phyloP scores from a whole-genome alignment of 2,113 vertebrate species.

The Crocuta crocuta region DNA sequence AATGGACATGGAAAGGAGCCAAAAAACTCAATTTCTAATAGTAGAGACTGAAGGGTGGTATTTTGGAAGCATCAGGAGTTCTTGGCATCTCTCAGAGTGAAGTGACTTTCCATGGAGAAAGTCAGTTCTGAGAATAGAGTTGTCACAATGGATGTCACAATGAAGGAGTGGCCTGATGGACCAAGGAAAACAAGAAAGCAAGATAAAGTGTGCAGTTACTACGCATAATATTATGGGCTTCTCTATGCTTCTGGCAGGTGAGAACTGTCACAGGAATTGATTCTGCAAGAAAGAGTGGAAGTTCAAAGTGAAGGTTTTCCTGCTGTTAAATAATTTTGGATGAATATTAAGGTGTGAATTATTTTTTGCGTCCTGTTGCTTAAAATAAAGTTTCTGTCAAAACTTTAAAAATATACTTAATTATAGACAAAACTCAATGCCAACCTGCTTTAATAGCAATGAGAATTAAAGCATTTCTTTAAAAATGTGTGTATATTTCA shows the following conservation, averaged over 20 bases:
- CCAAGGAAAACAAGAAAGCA: neutral
- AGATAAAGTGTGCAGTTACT: neutral
- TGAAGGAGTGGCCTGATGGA: neutral
- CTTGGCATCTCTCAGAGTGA: neutral
- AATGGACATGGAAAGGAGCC: neutral
- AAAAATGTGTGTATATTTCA: constrained; percentile 21
- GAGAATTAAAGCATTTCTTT: neutral
- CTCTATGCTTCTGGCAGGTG: neutral
- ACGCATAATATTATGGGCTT: neutral
- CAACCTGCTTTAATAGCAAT: neutral
- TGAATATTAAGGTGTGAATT: constrained; percentile 56
- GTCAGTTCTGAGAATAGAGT: neutral
- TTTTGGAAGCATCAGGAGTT: neutral
- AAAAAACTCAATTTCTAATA: neutral
- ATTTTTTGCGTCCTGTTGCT: constrained; percentile 56
- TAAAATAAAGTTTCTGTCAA: constrained; percentile 55
- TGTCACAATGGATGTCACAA: neutral
- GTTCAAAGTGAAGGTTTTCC: constrained; percentile 38
- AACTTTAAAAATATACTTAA: constrained; percentile 40
- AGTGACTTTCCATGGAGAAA: neutral
- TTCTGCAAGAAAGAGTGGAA: constrained; percentile 16
- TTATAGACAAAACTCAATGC: constrained; percentile 58
- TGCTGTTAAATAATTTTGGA: constrained; percentile 36
- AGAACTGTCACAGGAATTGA: neutral
- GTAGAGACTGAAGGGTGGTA: neutral